These are phyloP conservation scores for Morbakka virulenta DNA, from an alignment of 30 jellyfish, hydroid and myxozoan genomes.

Conservation along the genomic window DNA sequence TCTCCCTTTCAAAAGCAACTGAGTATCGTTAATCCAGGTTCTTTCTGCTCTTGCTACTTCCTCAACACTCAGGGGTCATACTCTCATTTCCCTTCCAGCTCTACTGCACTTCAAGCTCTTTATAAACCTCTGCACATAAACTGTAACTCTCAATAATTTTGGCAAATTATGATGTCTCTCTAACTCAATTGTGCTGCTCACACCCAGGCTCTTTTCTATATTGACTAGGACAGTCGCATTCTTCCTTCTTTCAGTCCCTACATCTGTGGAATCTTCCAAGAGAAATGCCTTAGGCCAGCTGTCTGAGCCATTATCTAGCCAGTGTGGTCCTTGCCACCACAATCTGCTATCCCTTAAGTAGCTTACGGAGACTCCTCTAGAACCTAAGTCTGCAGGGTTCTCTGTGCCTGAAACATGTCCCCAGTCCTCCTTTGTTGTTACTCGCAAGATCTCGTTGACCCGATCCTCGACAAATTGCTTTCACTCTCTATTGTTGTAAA, in stretches of 20 bases:
- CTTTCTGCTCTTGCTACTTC: no score
- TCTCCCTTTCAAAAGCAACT: neutral
- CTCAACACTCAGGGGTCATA: no score
- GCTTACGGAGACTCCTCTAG: slow-evolving; percentile 45
- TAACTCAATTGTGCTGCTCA: no score
- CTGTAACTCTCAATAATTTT: no score
- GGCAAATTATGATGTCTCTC: no score
- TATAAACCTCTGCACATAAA: no score
- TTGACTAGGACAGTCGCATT: slow-evolving; percentile 11
- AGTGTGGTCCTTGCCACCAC: slow-evolving; percentile 59
- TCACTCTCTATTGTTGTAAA: slow-evolving; percentile 40
- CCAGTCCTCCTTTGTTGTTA: slow-evolving; percentile 37
- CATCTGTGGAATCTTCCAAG: slow-evolving; percentile 23
- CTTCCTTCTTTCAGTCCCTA: slow-evolving; percentile 23
- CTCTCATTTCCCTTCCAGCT: no score
- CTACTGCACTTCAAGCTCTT: no score
- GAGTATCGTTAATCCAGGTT: no score
- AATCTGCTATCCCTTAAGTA: slow-evolving; percentile 26
- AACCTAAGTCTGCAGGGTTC: slow-evolving; percentile 56
- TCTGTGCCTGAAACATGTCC: slow-evolving; percentile 42
- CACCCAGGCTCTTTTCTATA: neutral
- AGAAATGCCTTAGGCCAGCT: slow-evolving; percentile 19
- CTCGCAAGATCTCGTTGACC: slow-evolving; percentile 29
- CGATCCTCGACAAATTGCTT: slow-evolving; percentile 55
- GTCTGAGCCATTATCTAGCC: slow-evolving; percentile 27